These are phyloP conservation scores for Bruchidius siliquastri DNA, from an alignment of 2,888 invertebrate species.

Conservation along the genomic window DNA sequence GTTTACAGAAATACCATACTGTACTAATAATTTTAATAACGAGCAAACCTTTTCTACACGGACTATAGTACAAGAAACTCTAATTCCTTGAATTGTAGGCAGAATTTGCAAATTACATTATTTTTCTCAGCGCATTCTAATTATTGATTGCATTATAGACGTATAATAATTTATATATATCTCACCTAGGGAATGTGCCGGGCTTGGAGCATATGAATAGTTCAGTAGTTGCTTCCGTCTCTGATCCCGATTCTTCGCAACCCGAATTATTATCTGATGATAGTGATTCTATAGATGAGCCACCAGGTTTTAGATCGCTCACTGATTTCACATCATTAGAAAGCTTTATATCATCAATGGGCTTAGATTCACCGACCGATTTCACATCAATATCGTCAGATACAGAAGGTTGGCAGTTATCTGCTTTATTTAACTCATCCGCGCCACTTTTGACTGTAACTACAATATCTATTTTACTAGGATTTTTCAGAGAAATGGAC, in stretches of 20 bases:
- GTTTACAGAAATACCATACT: too few relatives aligned
- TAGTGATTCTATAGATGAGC: background rate
- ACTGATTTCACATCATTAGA: background rate
- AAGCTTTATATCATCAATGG: background rate
- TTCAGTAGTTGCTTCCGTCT: background rate
- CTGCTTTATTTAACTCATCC: background rate
- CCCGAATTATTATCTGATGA: background rate
- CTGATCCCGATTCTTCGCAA: background rate
- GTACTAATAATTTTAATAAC: too few relatives aligned
- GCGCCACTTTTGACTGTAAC: slow-evolving; percentile 5
- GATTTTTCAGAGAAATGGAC: background rate
- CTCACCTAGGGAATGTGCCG: slow-evolving; percentile 1
- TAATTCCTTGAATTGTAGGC: too few relatives aligned
- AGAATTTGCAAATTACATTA: too few relatives aligned
- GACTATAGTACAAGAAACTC: too few relatives aligned
- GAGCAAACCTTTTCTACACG: too few relatives aligned
- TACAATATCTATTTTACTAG: slow-evolving; percentile 3
- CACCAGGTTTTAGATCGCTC: background rate
- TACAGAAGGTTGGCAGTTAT: background rate
- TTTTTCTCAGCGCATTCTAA: too few relatives aligned
- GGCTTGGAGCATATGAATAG: slow-evolving; percentile 1
- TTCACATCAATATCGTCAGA: background rate
- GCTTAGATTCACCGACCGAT: background rate
- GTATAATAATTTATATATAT: background rate
- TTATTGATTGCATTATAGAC: too few relatives aligned